Base-by-base conservation (phyloP, 2,888 invertebrate species). In the Drosophila koepferae region DNA sequence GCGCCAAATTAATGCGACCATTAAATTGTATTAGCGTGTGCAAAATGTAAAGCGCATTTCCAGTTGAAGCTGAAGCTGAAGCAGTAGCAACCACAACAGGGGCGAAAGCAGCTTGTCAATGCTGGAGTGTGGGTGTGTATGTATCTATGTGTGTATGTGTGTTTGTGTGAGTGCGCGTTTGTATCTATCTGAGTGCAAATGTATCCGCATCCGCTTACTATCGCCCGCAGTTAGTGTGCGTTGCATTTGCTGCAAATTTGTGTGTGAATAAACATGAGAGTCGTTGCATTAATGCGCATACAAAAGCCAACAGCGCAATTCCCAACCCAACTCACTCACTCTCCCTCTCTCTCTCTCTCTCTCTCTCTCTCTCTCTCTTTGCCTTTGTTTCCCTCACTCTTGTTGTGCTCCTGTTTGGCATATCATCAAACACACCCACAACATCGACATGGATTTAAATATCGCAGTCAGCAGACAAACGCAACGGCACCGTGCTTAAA, bases 1-100 rank as follows among this genome's bases (percentile, higher is more conserved):
- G 87, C 88, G 86, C 88, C 85, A 87, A 87, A 89, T 87, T 85
- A 88, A 88, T 87, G 87, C 89, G 77, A 85, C 83, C 87, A 87
- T 86, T 88, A 87, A 87, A 88, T 88, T 87, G 88, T 86, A 87
- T 87, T 86, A 87, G 86, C 81, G 85, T 77, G 83, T 74, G 81
- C 76, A 71, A 84, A 86, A 86, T 85, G 82, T 82, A 84, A 82
- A 85, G 82, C 87, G 87, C 82, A 81, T 80, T 80, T 69, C 59
- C 81, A 73, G 72, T 54, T 77, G 63, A 73, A 74, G 64, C 74
- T 67, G 40, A 18, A 40, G 56, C 43, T 12, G 49, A 51, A 34
- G 63, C 63, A 34, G 46, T 36, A 28, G 58, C 38, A 14, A 20
- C 28, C 36, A 38, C n/a, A 36, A 20, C 62, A 53, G 44, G 72